Evolutionary conservation across 2,113 vertebrate genomes (phyloP).

Genomic region (Gasterosteus nipponicus): DNA sequence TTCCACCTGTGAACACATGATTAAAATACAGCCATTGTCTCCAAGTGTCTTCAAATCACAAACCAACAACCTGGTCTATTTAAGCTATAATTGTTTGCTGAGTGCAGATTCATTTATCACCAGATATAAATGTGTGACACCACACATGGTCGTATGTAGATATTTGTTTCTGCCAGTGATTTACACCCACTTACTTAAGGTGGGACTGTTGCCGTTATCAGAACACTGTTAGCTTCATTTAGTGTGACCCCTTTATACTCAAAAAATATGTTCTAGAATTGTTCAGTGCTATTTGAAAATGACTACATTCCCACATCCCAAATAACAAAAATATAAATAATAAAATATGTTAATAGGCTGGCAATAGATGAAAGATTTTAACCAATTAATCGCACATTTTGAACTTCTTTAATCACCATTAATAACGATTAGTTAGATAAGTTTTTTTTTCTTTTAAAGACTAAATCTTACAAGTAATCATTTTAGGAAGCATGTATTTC

Average conservation of each 20-base stretch:
- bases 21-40: conserved; percentile 24
- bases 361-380: too few relatives aligned
- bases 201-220: neutral
- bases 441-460: too few relatives aligned
- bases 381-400: too few relatives aligned
- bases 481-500: too few relatives aligned
- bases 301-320: neutral
- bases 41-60: conserved; percentile 7
- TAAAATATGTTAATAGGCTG: too few relatives aligned
- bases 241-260: neutral
- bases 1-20: conserved; percentile 4
- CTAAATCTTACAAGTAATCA: too few relatives aligned
- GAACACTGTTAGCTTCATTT: neutral
- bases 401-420: neutral
- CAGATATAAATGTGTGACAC: neutral
- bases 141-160: too few relatives aligned
- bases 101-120: neutral
- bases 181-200: neutral
- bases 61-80: neutral
- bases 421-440: too few relatives aligned
- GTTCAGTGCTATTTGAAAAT: neutral
- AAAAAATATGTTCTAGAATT: neutral
- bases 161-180: neutral
- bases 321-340: neutral
- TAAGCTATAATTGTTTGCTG: neutral